These are phyloP conservation scores for Megaustenia siamemsis DNA, from an alignment of 2,888 invertebrate genomes.

Conservation along the genomic window DNA sequence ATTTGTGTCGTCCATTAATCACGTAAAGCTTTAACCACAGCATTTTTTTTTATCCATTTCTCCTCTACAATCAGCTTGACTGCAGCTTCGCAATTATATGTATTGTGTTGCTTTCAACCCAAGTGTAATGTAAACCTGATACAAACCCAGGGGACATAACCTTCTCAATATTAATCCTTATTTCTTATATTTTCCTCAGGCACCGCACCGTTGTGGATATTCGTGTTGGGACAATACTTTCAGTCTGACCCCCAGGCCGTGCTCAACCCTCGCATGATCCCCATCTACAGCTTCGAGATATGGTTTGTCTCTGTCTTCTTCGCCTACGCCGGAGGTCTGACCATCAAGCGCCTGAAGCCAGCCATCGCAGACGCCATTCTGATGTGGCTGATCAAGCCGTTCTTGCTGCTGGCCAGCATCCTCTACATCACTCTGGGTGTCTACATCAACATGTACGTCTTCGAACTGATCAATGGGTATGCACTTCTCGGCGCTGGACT, in stretches of 20 bases:
- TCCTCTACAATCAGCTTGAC: too few relatives aligned
- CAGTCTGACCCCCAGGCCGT: conserved; percentile 61
- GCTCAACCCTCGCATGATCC: conserved; percentile 65
- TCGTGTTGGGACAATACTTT: conserved; percentile 74
- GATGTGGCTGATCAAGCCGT: conserved; percentile 78
- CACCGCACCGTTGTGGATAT: conserved; percentile 76
- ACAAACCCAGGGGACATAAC: too few relatives aligned
- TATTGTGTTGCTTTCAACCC: too few relatives aligned
- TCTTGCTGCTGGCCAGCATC: conserved; percentile 77
- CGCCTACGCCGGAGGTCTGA: conserved; percentile 74
- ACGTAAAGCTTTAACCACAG: too few relatives aligned
- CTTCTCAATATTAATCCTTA: neutral
- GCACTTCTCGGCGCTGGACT: conserved; percentile 71
- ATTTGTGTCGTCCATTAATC: too few relatives aligned
- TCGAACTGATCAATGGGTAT: conserved; percentile 70
- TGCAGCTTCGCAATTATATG: too few relatives aligned
- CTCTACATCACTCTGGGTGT: conserved; percentile 79
- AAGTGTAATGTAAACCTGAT: too few relatives aligned
- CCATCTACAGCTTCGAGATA: conserved; percentile 66
- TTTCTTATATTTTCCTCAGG: conserved; percentile 24
- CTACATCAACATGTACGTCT: conserved; percentile 79
- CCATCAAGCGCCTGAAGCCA: conserved; percentile 73
- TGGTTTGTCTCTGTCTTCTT: conserved; percentile 76
- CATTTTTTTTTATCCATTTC: too few relatives aligned
- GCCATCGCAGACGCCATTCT: conserved; percentile 74